Percentiles rank a stretch among this genome's conserved stretches.
These are phyloP conservation scores for Athene cunicularia DNA, from an alignment of 2,113 vertebrate genomes.

Conservation along the genomic window DNA sequence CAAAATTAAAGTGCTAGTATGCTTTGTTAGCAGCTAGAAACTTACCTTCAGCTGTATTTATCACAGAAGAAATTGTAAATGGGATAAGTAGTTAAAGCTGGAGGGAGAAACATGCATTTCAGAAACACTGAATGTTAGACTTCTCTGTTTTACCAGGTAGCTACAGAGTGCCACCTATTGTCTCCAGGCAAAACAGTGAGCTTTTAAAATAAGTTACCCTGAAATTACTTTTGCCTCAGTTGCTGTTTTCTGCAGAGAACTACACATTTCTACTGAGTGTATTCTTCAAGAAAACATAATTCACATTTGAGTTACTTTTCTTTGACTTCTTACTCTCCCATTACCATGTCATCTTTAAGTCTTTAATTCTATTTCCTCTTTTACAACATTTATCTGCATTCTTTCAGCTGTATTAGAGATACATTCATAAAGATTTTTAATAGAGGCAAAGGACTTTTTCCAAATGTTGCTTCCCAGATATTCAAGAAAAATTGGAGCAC, in stretches of 20 bases:
- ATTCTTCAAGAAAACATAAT: neutral
- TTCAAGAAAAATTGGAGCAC: neutral
- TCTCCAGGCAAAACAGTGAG: neutral
- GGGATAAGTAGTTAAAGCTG: neutral
- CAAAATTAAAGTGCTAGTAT: neutral
- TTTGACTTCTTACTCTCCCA: neutral
- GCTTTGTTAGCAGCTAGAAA: neutral
- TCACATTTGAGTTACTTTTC: neutral
- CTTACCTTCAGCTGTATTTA: neutral
- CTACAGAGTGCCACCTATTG: constrained; percentile 54
- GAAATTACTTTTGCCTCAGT: neutral
- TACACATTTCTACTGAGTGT: neutral
- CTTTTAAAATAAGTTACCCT: neutral
- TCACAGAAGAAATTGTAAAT: constrained; percentile 9
- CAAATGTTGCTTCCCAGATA: neutral
- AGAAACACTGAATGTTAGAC: neutral
- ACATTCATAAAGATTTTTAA: neutral
- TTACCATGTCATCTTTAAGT: neutral
- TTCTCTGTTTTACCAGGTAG: neutral
- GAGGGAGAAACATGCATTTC: neutral
- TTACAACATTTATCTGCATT: neutral
- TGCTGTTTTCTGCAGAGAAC: neutral
- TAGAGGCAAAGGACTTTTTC: neutral
- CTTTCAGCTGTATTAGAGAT: neutral
- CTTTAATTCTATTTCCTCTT: neutral